Evolutionary conservation across 1,140 invertebrate genomes (phyloP).

Genomic region (Sminthurinus signatus): DNA sequence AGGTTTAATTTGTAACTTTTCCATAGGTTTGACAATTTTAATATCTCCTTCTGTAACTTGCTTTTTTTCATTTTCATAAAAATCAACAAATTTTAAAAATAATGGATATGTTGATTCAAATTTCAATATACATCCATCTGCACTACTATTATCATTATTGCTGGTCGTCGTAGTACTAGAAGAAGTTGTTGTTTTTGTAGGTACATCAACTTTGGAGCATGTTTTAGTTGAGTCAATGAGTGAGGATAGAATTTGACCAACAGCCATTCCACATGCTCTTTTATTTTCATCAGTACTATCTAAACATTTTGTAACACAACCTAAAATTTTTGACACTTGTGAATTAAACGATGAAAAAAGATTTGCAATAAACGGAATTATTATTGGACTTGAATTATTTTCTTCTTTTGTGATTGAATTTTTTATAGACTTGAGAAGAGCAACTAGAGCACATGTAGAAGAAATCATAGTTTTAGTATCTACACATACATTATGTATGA

Average conservation of each 20-base stretch:
- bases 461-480: conserved; percentile 12
- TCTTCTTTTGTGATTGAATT: too few species aligned
- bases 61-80: conserved; percentile 12
- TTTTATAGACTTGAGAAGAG: conserved; percentile 16
- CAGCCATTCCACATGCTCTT: conserved; percentile 28
- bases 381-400: background rate
- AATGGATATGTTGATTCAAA: conserved; percentile 11
- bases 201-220: too few species aligned
- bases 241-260: conserved; percentile 23
- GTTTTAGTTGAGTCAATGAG: conserved; percentile 8
- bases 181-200: too few species aligned
- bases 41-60: too few species aligned
- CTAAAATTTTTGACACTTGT: background rate
- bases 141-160: background rate
- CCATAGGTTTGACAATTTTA: background rate
- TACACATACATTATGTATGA: conserved; percentile 4
- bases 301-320: conserved; percentile 10
- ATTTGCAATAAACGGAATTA: background rate
- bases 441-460: conserved; percentile 15
- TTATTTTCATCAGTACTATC: conserved; percentile 23
- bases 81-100: conserved; percentile 10
- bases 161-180: too few species aligned
- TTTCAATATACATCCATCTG: conserved; percentile 1
- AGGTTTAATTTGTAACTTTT: background rate
- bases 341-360: background rate